Base-by-base conservation (phyloP, 2,797 vertebrate genomes). In the Staurois parvus region DNA sequence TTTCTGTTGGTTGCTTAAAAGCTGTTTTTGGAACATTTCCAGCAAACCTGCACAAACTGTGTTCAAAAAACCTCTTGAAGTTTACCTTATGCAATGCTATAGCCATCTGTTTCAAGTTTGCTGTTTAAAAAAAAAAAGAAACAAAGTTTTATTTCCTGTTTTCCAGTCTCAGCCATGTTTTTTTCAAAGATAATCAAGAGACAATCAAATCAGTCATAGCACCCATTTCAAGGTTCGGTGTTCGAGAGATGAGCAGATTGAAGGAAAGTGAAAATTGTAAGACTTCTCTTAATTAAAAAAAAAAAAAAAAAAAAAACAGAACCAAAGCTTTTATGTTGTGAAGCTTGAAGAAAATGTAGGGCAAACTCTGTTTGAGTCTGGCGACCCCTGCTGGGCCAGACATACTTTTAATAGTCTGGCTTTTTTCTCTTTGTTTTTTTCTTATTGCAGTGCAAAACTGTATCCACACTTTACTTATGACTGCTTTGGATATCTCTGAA, bases 41-140 rank as follows among this genome's bases (percentile, higher is more conserved):
- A 81, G 73, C 28, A 81, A 76, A 81, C 72, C 26, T 81, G 72
- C 42, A 52, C 45, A 81, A 85, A 80, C 84, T 64, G 69, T 70
- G 72, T 76, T 75, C 72, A 80, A 74, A 80, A 40, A 85, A 69
- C 62, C 78, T 69, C 42, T 79, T 74, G 30, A 72, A 79, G 45
- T 62, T 67, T 86, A 72, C 73, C 72, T 62, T 86, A 76, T 81
- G 48, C 42, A 81, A 70, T 48, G 64, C 34, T n/a, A 30, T 26
- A 30, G 48, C 85, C 85, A 77, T 86, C 85, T 86, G 85, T 86
- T 82, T 82, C 7, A 48, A 77, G 73, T 86, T 76, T 45, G 32
- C 74, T 48, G 21, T 81, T 30, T 24, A n/a, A 42, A 73, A 29
- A 37, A 37, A 10, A 37, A 37, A 37, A 37, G 9, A 37, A 37